Evolutionary conservation across 2,113 vertebrate genomes (phyloP), one percentile per base, ranked within the genome.

Genomic region (Alces alces): DNA sequence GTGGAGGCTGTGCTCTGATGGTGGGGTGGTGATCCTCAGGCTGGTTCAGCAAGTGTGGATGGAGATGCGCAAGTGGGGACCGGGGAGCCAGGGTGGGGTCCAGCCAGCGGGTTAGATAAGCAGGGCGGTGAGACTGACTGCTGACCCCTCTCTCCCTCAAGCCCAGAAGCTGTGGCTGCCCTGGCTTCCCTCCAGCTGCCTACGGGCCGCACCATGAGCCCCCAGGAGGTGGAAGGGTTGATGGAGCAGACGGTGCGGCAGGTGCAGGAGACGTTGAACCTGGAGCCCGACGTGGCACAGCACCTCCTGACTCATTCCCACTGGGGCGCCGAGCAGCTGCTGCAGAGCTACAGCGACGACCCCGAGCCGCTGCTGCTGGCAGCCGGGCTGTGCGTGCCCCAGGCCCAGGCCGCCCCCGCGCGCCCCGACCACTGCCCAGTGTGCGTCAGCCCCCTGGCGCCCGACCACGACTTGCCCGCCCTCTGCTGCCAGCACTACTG

Each of bases 401-500:
- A 99, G 97, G 98, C 99, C 7, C 98, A 99, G 90, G 96, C 97
- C 0, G 97, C 98, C 0, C 98, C 99, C 0, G 97, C 97, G 27
- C 99, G 99, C 1, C 96, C 98, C 15, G 98, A 98, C 92, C 98
- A 99, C 85, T 99, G 99, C 54, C 99, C 99, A 0, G 99, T 99
- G 7, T 99, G 99, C 64, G 98, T 99, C 89, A 98, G 98, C 94
- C 99, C 99, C 0, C 95, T 99, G 50, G 98, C 97, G 39, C 95
- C 98, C 1, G 60, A 61, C 0, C 99, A 99, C 3, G 97, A 98
- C 5, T 97, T 98, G 25, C 99, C 99, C 5, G 98, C 99, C 0
- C 99, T 99, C 95, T 99, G 99, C 99, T 99, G 99, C 98, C 98
- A 98, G 99, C 99, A 99, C 98, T 99, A 99, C 98, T 99, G 99